Evolutionary conservation across 1,140 invertebrate genomes (phyloP), one percentile per base, ranked within the genome.

Genomic region (Megathymus violae): DNA sequence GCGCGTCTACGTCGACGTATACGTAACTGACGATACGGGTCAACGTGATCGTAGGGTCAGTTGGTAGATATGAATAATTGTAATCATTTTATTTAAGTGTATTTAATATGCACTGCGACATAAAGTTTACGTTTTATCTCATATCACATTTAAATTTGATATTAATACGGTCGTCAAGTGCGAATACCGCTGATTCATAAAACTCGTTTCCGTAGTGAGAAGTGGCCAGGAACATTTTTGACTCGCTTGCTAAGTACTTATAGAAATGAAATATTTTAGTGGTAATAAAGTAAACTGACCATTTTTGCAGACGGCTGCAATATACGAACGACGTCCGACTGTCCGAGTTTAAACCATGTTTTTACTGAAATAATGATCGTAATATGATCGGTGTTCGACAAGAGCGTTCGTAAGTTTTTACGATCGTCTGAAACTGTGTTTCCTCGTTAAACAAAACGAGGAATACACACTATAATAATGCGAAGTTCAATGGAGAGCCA

Each of bases 401-500:
- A 44, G 54, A 27, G 17, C 58, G 46, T 25, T 27, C 51, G 58
- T 65, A 46, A 62, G 38, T 61, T 69, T 69, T 69, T 65, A 69
- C 63, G 67, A 66, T 65, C 50, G 47, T 46, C 17, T 27, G 64
- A 59, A 61, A 43, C 51, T 46, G 46, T 62, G 22, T 62, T 51
- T 41, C 44, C 14, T 61, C 48, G 43, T 70, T 70, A 66, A 70
- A 70, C 47, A 25, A 62, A 66, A 70, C 63, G 63, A 63, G 64
- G 66, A 70, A 22, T 41, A 54, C 9, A 4, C 41, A 51, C 60
- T 41, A 61, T 61, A 69, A 69, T 54, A 66, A 70, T 70, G 59
- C 58, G 60, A 60, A 67, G 60, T 67, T 63, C 68, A 70, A 67
- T 70, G 63, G 61, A 63, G 60, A 63, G 54, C 60, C 60, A 70